Base-by-base conservation (phyloP, 2,888 invertebrate species). In the Polymixis flavicincta region DNA sequence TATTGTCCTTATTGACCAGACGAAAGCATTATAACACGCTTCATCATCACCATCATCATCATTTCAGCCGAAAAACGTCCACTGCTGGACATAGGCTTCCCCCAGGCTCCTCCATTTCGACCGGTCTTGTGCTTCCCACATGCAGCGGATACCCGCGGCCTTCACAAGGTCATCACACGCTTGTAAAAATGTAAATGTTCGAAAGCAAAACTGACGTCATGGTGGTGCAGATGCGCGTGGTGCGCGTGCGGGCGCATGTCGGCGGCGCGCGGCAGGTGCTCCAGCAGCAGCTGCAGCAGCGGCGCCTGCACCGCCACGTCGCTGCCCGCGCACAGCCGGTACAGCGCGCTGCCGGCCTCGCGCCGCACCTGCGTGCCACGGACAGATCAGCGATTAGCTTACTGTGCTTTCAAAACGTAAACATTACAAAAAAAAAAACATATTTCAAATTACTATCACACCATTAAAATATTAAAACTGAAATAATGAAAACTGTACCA, bases 301-400 rank as follows among this genome's bases (percentile, higher is more conserved):
- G 99, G 98, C 68, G 98, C 98, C 75, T 98, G 96, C 57, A 98
- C 96, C 50, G 97, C 97, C 73, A 97, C 97, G 85, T 97, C 97
- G 79, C 97, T 97, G 71, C 97, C 97, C 1, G 98, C 98, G 92
- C 99, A 99, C 68, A 99, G 97, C 68, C 98, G 97, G 94, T 99
- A 99, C n/a, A 99, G 96, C 0, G 99, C 99, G 70, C 98, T 98
- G 93, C 99, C 99, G 0, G 98, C 98, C 93, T 99, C 99, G 71
- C 99, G 97, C 25, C 99, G 97, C 0, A 99, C 99, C 85, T 98
- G 32, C 17, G 0, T 0, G 3, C 32, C 17, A 32, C 50, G 3
- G 7, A 32, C 52, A 52, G 9, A 50, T 28, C 3, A 17, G 5
- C 9, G 6, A 42, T 42, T 63, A 42, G 2, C 17, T 42, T 42